phyloP scores from a whole-genome alignment of 2,113 vertebrate genomes.

The Tyrannus savana region DNA sequence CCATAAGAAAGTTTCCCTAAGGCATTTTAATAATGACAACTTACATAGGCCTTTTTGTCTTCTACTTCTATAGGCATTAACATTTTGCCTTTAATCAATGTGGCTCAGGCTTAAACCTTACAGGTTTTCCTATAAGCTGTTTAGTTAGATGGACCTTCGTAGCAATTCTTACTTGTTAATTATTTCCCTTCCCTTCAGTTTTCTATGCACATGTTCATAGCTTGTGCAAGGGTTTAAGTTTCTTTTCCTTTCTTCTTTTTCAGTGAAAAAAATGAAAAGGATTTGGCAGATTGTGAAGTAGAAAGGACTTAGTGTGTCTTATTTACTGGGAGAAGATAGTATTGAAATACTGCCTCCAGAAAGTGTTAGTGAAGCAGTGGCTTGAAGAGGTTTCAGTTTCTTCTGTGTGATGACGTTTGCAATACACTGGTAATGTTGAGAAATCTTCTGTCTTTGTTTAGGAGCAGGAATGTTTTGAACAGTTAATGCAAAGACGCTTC shows the following conservation, averaged over 20 bases:
- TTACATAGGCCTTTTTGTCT: conserved; percentile 68
- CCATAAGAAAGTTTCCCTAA: conserved; percentile 52
- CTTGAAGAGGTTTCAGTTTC: not conserved
- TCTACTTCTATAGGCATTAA: conserved; percentile 53
- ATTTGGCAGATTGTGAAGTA: conserved; percentile 12
- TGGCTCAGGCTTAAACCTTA: conserved; percentile 53
- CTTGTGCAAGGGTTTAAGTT: conserved; percentile 41
- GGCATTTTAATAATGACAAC: conserved; percentile 66
- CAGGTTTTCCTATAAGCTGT: conserved; percentile 59
- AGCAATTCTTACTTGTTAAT: conserved; percentile 57
- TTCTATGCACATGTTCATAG: conserved; percentile 32
- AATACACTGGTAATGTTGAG: not conserved
- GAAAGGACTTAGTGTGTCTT: conserved; percentile 14
- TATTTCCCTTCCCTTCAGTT: conserved; percentile 37
- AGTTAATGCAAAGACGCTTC: not conserved
- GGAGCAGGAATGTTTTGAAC: not conserved
- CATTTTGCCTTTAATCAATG: conserved; percentile 58
- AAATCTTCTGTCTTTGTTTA: not conserved
- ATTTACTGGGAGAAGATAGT: not conserved
- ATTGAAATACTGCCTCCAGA: not conserved
- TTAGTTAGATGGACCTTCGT: conserved; percentile 51
- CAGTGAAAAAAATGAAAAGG: conserved; percentile 37
- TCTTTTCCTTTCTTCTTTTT: conserved; percentile 18
- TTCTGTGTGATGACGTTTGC: rapidly evolving
- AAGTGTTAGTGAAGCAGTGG: not conserved